Evolutionary conservation across 2,888 invertebrate species (phyloP), one percentile per base, ranked within the genome.

Genomic region (Ferrisia virgata): DNA sequence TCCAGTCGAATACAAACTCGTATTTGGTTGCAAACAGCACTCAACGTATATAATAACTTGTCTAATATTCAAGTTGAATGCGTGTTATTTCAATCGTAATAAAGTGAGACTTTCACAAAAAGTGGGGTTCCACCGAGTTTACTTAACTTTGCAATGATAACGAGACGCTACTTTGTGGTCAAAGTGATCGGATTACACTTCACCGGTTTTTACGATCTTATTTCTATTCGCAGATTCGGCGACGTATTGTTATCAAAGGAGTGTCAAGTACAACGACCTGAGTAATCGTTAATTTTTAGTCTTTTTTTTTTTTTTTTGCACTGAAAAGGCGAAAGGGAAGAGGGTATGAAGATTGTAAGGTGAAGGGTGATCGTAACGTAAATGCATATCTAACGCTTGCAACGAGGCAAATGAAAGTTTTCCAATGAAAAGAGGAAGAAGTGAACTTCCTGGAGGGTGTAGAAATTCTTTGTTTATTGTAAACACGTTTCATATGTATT

Each of bases 1-100:
- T 80, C 80, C 80, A 80, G 80, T 31, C 80, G 31, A 53, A 47
- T 43, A 79, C 79, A 31, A 80, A 80, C 80, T 76, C 72, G 36
- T 76, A 18, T 76, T 76, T 76, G 72, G 36, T 36, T 25, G 72
- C 72, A n/a, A 36, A 18, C 36, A 36, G 72, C 72, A 76, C 72
- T 76, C 18, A 76, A 76, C 72, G 72, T 36, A 76, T 76, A 76
- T 76, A 69, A 69, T 69, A 76, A 31, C 72, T 36, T 9, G 72
- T 76, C 72, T 76, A 76, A 76, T 76, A 76, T 64, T 64, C 33
- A 36, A 76, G 36, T 22, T 36, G 69, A 69, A 69, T 31, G 72
- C 72, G 72, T 76, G 72, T 76, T 76, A 36, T 76, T 36, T 76
- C 72, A 36, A 76, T 76, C 72, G 72, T 76, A 76, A 76, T 76